A percentile compares a stretch with the other conserved stretches of the same genome.
Evolutionary conservation across 2,888 invertebrate species (phyloP).

Genomic region (Cistogaster globosa): DNA sequence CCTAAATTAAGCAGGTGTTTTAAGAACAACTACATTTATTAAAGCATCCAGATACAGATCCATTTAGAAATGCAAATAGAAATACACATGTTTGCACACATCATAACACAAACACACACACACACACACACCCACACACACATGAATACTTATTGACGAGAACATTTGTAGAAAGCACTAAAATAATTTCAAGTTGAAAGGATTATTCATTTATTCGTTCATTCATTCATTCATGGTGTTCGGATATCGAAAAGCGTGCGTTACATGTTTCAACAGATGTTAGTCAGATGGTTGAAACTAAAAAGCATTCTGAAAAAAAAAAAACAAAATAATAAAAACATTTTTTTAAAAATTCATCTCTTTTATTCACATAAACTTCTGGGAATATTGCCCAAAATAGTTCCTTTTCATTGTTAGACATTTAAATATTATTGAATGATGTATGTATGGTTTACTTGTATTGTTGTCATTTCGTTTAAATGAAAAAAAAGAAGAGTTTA

Average conservation of each 20-base stretch:
- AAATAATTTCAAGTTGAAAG: slow-evolving; percentile 42
- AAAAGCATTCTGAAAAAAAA: slow-evolving; percentile 10
- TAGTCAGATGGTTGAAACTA: slow-evolving; percentile 48
- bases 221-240: slow-evolving; percentile 35
- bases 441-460: slow-evolving; percentile 14
- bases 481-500: slow-evolving; percentile 12
- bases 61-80: slow-evolving; percentile 24
- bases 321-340: not conserved
- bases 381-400: slow-evolving; percentile 23
- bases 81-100: not conserved
- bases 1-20: slow-evolving; percentile 64
- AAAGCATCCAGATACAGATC: slow-evolving; percentile 2
- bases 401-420: slow-evolving; percentile 20
- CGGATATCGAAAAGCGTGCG: not conserved
- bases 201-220: not conserved
- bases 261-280: slow-evolving; percentile 47
- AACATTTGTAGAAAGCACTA: slow-evolving; percentile 8
- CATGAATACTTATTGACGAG: not conserved
- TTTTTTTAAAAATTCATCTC: slow-evolving; percentile 47
- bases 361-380: slow-evolving; percentile 38
- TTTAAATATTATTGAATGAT: slow-evolving; percentile 55
- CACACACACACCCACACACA: not conserved
- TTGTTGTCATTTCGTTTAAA: slow-evolving; percentile 28
- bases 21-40: not conserved
- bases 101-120: not conserved